Percentiles rank a stretch among this genome's conserved stretches.
Evolutionary conservation across 2,113 vertebrate genomes (phyloP).

Genomic region (Gracilinanus agilis): DNA sequence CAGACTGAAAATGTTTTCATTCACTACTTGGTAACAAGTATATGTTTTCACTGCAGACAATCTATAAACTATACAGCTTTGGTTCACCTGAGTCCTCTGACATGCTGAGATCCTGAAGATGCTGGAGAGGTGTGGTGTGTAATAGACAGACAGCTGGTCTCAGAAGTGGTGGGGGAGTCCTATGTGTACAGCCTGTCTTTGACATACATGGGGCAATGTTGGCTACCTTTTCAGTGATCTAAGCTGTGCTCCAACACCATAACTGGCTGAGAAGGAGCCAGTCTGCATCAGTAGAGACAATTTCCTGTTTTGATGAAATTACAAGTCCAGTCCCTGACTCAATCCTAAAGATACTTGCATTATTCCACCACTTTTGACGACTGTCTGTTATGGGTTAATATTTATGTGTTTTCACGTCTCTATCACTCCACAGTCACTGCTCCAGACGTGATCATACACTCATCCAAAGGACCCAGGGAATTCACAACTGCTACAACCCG

Average conservation of each 20-base stretch:
- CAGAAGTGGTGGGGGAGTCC: background rate
- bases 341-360: background rate
- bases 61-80: too few relatives aligned
- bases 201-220: background rate
- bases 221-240: background rate
- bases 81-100: background rate
- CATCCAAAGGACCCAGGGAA: background rate
- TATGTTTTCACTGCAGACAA: too few relatives aligned
- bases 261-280: background rate
- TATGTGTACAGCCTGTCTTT: background rate
- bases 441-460: background rate
- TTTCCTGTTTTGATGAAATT: background rate
- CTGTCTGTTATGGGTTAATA: background rate
- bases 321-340: background rate
- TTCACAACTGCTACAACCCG: background rate
- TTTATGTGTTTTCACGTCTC: background rate
- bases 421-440: background rate
- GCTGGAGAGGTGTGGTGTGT: background rate
- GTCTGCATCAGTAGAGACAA: background rate
- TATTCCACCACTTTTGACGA: background rate
- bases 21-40: background rate
- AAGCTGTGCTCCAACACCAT: background rate
- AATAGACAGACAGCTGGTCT: background rate
- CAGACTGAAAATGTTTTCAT: background rate
- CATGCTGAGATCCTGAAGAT: background rate